phyloP scores from a whole-genome alignment of 2,113 vertebrate genomes.

The Petroica traversi region DNA sequence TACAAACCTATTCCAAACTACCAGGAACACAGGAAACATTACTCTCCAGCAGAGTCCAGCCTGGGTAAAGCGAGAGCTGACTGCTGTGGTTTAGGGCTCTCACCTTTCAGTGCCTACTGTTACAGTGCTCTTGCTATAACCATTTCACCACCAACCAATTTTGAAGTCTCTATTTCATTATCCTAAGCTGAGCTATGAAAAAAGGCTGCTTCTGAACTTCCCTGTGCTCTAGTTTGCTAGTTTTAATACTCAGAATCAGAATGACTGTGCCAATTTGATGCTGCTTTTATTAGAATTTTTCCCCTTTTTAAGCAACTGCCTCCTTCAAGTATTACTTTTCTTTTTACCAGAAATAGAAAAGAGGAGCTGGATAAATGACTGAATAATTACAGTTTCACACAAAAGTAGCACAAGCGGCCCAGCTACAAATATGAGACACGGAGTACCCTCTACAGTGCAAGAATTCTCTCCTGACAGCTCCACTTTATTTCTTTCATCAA shows the following conservation, averaged over 20 bases:
- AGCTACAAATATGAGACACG: neutral
- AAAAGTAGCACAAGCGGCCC: neutral
- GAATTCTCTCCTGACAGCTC: neutral
- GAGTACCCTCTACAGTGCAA: neutral
- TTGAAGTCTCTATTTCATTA: neutral
- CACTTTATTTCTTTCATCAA: neutral
- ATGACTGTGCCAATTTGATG: neutral
- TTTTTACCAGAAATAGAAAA: neutral
- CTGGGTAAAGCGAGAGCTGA: neutral
- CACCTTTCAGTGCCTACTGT: accelerated
- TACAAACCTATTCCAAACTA: neutral
- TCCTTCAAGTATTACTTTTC: neutral
- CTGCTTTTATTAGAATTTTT: neutral
- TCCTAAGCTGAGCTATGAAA: neutral
- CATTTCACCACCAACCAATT: neutral
- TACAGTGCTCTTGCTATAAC: neutral
- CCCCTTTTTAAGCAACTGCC: neutral
- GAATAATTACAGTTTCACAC: neutral
- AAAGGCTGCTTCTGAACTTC: neutral
- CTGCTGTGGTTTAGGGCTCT: neutral
- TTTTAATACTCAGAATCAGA: neutral
- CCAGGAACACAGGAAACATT: neutral
- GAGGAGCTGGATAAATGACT: neutral
- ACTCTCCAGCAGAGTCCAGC: neutral
- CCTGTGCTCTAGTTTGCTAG: neutral